These are phyloP conservation scores for Microcebus jonahi DNA, from an alignment of 2,113 vertebrate species.

Conservation along the genomic window DNA sequence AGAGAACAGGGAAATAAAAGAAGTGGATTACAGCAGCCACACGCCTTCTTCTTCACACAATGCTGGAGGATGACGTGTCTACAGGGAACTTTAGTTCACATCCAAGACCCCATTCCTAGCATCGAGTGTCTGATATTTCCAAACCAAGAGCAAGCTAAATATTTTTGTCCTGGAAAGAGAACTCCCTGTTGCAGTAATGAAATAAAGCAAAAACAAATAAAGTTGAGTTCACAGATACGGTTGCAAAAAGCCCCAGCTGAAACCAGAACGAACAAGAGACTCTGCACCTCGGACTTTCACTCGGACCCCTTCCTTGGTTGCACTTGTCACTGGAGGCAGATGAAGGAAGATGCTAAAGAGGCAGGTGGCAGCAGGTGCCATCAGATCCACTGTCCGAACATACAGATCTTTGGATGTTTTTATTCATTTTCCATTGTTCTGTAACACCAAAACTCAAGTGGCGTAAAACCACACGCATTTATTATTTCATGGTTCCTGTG, in stretches of 20 bases:
- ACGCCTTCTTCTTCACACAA: not conserved
- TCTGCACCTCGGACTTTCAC: rapidly evolving
- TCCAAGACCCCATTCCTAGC: not conserved
- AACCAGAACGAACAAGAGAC: not conserved
- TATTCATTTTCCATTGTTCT: not conserved
- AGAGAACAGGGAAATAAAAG: constrained; percentile 41
- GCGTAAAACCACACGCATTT: not conserved
- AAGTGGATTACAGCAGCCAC: constrained; percentile 8
- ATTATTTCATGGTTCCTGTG: not conserved
- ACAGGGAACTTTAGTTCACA: not conserved
- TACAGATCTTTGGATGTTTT: not conserved
- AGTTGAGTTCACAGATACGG: not conserved
- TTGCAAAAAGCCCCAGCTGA: not conserved
- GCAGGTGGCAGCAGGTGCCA: not conserved
- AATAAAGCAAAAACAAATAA: not conserved
- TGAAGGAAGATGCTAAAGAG: not conserved
- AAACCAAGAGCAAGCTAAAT: constrained; percentile 23
- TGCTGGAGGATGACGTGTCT: not conserved
- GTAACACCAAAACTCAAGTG: not conserved
- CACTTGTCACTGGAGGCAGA: not conserved
- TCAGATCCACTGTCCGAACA: not conserved
- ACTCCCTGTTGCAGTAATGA: not conserved
- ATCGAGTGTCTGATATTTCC: not conserved
- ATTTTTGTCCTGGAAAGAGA: constrained; percentile 30
- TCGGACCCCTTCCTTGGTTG: not conserved